phyloP scores from a whole-genome alignment of 2,113 vertebrate species.

The Amphilophus citrinellus region DNA sequence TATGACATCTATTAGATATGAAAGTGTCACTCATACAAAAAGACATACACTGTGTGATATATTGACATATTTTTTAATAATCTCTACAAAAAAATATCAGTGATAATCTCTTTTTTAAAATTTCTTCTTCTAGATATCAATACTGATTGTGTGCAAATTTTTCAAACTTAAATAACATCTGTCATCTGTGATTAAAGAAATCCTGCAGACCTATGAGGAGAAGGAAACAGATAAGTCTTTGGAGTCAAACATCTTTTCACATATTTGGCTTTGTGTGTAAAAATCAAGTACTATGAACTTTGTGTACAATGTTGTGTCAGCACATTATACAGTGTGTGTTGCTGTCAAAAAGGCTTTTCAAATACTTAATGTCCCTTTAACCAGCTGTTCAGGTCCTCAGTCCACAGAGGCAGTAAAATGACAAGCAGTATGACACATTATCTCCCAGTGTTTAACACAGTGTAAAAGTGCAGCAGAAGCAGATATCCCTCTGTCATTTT shows the following conservation, averaged over 20 bases:
- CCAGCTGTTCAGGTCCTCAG: conserved; percentile 17
- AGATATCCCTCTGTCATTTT: conserved; percentile 21
- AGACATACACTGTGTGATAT: conserved; percentile 46
- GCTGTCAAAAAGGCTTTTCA: conserved; percentile 24
- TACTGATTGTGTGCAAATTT: conserved; percentile 67
- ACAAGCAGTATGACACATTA: conserved; percentile 23
- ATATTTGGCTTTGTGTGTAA: conserved; percentile 75
- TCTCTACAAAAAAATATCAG: conserved; percentile 72
- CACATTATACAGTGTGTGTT: conserved; percentile 31
- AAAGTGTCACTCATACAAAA: conserved; percentile 55
- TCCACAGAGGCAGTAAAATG: conserved; percentile 43
- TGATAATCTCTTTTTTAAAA: conserved; percentile 49
- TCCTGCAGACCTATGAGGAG: conserved; percentile 33
- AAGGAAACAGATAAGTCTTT: conserved; percentile 67
- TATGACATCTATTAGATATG: conserved; percentile 43
- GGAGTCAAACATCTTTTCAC: conserved; percentile 61
- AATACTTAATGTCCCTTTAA: conserved; percentile 20
- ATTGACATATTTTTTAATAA: conserved; percentile 65
- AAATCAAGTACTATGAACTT: conserved; percentile 58
- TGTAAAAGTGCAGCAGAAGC: conserved; percentile 58
- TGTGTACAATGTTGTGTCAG: conserved; percentile 25
- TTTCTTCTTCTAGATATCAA: conserved; percentile 27
- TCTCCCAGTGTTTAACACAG: conserved; percentile 51
- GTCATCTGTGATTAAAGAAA: conserved; percentile 41
- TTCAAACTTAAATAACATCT: conserved; percentile 53